Base-by-base conservation (phyloP, 2,113 vertebrate species). In the Chaetodon trifascialis region DNA sequence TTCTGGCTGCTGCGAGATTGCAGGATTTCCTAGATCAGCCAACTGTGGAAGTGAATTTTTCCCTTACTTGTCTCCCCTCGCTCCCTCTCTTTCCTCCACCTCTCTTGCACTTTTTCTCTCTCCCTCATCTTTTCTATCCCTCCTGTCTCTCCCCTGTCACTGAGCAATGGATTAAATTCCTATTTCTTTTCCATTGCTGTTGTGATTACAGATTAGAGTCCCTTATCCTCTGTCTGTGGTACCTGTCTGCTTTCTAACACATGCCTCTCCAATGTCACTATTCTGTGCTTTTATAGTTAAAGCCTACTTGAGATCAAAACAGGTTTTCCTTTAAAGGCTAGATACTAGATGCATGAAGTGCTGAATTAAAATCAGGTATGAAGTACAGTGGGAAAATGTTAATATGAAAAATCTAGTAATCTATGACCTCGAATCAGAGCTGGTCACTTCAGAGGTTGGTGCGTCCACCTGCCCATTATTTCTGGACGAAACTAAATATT, bases 21-120 rank as follows among this genome's bases (percentile, higher is more conserved):
- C 89, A 91, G 93, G 93, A 94, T 94, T 94, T 94, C 94, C 93
- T 92, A 86, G 90, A 91, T 87, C 88, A 93, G 92, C 91, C 94
- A 89, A 91, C 88, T 94, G 93, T 93, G 88, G 91, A 90, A 94
- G 92, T 89, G 91, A 93, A 92, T 93, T 93, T 92, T 92, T 90
- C 90, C 92, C 74, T 73, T 55, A 69, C 89, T 87, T 90, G 86
- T 89, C 93, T 85, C 70, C 59, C 42, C 71, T 80, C 77, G 10
- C 79, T 52, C 46, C 36, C 75, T 52, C 79, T 76, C 79, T 47
- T 69, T 66, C 65, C 75, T 67, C 69, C 59, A 49, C 58, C 70
- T 75, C 63, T 73, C 73, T 59, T 6, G 16, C 67, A 76, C 68
- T 81, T 85, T 86, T 74, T 83, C 46, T 15, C 30, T 25, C 46